Base-by-base conservation (phyloP, 2,888 invertebrate genomes). In the Cerastis leucographa region DNA sequence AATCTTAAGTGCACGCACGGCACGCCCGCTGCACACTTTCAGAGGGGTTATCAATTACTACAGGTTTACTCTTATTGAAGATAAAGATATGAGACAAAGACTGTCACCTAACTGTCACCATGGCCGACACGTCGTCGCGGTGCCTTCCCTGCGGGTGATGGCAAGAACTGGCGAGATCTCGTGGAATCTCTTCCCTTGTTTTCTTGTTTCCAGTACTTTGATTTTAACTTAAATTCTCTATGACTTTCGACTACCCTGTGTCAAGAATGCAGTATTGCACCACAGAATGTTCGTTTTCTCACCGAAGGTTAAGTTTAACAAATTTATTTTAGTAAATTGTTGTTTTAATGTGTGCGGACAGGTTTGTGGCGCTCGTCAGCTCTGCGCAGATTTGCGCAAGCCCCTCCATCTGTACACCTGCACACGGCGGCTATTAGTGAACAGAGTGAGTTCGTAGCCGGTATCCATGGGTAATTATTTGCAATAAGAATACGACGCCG, bases 331-430 rank as follows among this genome's bases (percentile, higher is more conserved):
- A 54, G 62, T 67, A 74, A 71, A 79, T 73, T 65, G 44, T 83
- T 70, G 66, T 79, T 40, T 72, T 40, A 78, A 78, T 67, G 66
- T 44, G 40, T 44, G 51, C 51, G 29, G 64, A 71, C 81, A 74
- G 85, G 81, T 82, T 82, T 64, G 74, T 22, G 40, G 42, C 25
- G 54, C 46, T 83, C 71, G 81, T 71, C 74, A 80, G 81, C 65
- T 80, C 64, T n/a, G 66, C 40, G 66, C 70, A 70, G 80, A 73
- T 73, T 81, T 51, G 42, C 69, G 51, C 62, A n/a, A 49, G 22
- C 42, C 59, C 17, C 42, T 8, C 62, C 40, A 51, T 40, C 59
- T 42, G 42, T 22, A 29, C 49, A 17, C 17, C 49, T 49, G n/a
- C 70, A 56, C 49, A 56, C 67, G 67, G 35, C 49, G 25, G 25